A percentile compares a stretch with the other conserved stretches of the same genome.
Evolutionary conservation across 2,113 vertebrate genomes (phyloP).

Genomic region (Daboia siamensis): DNA sequence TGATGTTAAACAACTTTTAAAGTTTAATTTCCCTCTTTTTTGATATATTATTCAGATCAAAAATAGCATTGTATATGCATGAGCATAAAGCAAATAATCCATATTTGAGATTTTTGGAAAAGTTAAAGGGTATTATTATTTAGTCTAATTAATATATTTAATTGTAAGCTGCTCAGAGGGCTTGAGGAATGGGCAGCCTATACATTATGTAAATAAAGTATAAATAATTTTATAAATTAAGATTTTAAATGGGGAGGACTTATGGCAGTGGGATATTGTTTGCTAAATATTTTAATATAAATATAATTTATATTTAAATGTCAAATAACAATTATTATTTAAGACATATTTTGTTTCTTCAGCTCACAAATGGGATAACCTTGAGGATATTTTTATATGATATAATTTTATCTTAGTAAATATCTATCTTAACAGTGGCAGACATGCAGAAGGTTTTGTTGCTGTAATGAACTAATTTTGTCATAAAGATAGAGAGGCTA

Average conservation of each 20-base stretch:
- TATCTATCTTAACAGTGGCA: not conserved
- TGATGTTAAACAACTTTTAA: not conserved
- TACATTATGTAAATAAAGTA: not conserved
- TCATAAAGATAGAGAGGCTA: not conserved
- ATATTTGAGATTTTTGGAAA: not conserved
- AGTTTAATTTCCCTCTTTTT: not conserved
- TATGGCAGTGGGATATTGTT: not conserved
- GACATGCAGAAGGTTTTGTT: constrained; percentile 8
- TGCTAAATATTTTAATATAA: not conserved
- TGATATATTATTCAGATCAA: not conserved
- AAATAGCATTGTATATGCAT: not conserved
- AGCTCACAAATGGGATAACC: not conserved
- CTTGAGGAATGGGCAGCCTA: not conserved
- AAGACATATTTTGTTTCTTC: not conserved
- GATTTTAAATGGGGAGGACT: not conserved
- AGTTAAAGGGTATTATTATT: not conserved
- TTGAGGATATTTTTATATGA: not conserved
- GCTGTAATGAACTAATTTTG: constrained; percentile 14
- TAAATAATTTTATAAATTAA: not conserved
- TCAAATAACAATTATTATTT: not conserved
- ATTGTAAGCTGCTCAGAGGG: not conserved
- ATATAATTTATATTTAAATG: not conserved
- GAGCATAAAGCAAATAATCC: not conserved
- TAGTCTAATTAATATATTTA: not conserved
- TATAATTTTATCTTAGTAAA: not conserved